These are phyloP conservation scores for Formica exsecta DNA, from an alignment of 1,140 invertebrate genomes.

Conservation along the genomic window DNA sequence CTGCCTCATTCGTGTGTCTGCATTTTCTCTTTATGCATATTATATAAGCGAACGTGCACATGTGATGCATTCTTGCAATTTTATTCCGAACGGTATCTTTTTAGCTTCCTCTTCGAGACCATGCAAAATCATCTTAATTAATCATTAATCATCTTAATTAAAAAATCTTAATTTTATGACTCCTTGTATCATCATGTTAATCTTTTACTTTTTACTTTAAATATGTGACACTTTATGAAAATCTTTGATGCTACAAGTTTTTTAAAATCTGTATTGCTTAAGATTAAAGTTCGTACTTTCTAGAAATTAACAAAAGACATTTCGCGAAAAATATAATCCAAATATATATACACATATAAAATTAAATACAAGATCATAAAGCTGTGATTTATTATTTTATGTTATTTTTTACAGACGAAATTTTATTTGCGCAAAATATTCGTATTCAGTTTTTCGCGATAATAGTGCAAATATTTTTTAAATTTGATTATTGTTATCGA, in stretches of 20 bases:
- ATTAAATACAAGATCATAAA: neutral
- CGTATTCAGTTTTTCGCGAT: neutral
- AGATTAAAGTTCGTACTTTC: neutral
- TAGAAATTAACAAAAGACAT: neutral
- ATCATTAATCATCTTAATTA: neutral
- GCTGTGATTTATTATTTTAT: neutral
- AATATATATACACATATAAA: too few relatives aligned
- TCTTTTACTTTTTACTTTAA: neutral
- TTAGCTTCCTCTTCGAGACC: neutral
- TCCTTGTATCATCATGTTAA: neutral
- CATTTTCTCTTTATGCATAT: constrained; percentile 34
- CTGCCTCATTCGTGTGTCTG: neutral
- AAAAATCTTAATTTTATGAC: neutral
- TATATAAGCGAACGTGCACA: constrained; percentile 27
- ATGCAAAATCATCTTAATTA: neutral
- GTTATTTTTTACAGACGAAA: neutral
- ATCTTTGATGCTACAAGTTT: neutral
- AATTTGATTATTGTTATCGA: neutral
- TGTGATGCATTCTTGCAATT: neutral
- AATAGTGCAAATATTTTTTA: neutral
- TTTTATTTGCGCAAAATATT: neutral
- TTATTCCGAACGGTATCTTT: neutral
- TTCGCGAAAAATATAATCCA: neutral
- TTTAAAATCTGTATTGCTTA: neutral
- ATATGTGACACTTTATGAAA: neutral